These are phyloP conservation scores for Pionites leucogaster DNA, from an alignment of 2,113 vertebrate genomes.

Conservation along the genomic window DNA sequence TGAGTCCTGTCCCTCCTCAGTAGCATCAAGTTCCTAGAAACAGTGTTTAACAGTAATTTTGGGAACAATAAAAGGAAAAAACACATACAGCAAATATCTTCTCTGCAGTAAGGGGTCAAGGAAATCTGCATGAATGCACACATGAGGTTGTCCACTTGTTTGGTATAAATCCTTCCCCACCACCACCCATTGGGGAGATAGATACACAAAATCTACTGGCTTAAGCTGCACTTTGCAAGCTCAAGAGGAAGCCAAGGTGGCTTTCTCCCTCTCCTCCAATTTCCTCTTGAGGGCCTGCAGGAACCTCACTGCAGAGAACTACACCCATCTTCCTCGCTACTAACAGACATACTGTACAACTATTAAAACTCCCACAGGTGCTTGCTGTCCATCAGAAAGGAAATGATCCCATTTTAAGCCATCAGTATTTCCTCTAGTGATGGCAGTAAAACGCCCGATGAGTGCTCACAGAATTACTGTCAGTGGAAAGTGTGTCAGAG, in stretches of 20 bases:
- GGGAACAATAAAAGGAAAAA: background rate
- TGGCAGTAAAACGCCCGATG: constrained; percentile 56
- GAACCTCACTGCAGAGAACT: background rate
- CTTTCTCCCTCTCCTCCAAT: background rate
- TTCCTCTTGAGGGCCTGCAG: background rate
- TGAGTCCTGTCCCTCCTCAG: background rate
- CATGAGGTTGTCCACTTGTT: background rate
- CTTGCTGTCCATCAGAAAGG: constrained; percentile 65
- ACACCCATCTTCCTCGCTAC: background rate
- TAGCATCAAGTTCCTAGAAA: background rate
- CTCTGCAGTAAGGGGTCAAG: background rate
- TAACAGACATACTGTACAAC: background rate
- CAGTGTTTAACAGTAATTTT: background rate
- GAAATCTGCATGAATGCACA: fast-evolving
- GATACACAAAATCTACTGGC: background rate
- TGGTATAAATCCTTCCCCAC: background rate
- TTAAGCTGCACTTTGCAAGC: background rate
- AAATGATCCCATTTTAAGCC: constrained; percentile 73
- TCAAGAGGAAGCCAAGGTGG: background rate
- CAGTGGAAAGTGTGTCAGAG: constrained; percentile 63
- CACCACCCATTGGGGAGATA: background rate
- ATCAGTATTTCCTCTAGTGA: constrained; percentile 66
- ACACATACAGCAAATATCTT: background rate
- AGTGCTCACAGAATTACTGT: constrained; percentile 63
- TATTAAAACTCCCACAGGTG: constrained; percentile 63